Conservation (phyloP, 2,113 vertebrate species). For the Blennius ocellaris region DNA sequence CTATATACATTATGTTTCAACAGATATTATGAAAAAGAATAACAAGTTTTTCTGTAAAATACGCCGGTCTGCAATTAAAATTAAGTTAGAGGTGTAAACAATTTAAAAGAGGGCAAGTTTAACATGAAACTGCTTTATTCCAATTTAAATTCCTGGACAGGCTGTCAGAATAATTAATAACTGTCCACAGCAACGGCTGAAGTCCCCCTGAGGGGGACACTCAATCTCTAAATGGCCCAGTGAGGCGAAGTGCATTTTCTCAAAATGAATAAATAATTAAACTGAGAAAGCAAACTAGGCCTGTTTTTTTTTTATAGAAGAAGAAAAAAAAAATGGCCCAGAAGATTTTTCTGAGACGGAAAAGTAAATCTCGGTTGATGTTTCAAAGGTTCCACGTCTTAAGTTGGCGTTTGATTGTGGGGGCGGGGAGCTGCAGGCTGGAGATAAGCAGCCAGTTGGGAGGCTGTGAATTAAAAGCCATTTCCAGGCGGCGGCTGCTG, state of each 20-base stretch:
- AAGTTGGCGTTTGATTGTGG: slow-evolving; percentile 15
- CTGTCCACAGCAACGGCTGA: slow-evolving; percentile 5
- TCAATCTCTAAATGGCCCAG: slow-evolving; percentile 26
- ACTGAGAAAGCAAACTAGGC: slow-evolving; percentile 10
- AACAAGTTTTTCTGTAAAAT: neutral
- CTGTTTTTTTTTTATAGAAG: neutral
- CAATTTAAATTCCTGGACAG: neutral
- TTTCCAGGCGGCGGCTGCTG: slow-evolving; percentile 51
- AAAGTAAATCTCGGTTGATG: slow-evolving; percentile 3
- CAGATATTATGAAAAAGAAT: neutral
- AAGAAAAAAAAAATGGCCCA: slow-evolving; percentile 4
- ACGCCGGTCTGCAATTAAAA: slow-evolving; percentile 10
- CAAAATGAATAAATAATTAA: slow-evolving; percentile 48
- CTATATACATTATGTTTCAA: too few relatives aligned
- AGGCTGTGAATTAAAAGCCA: slow-evolving; percentile 27
- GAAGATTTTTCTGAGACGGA: slow-evolving; percentile 13
- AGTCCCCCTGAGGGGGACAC: slow-evolving; percentile 18
- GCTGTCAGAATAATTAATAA: slow-evolving; percentile 23
- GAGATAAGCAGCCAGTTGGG: slow-evolving; percentile 50
- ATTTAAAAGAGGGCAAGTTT: neutral
- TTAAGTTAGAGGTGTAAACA: neutral
- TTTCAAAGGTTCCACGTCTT: slow-evolving; percentile 22
- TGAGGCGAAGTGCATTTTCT: slow-evolving; percentile 26
- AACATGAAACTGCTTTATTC: neutral
- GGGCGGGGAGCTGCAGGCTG: slow-evolving; percentile 28